These are phyloP conservation scores for Mus minutoides DNA, from an alignment of 2,797 vertebrate species.

Conservation along the genomic window DNA sequence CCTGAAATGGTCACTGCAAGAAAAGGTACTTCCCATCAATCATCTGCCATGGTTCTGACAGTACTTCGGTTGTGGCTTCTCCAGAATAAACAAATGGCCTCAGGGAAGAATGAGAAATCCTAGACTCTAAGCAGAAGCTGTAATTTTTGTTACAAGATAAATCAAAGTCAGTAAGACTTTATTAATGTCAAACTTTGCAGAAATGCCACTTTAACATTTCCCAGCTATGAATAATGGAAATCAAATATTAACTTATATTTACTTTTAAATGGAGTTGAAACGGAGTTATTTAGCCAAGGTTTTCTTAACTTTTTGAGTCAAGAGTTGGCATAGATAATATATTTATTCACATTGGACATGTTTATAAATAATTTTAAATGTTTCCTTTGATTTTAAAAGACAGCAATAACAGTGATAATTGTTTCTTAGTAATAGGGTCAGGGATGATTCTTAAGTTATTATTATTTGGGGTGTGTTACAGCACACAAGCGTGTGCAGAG, in stretches of 20 bases:
- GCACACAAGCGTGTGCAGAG: not conserved
- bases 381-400: slow-evolving; percentile 49
- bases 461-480: not conserved
- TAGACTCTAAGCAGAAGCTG: slow-evolving; percentile 46
- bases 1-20: slow-evolving; percentile 72
- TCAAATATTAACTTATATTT: slow-evolving; percentile 61
- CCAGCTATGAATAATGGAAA: slow-evolving; percentile 59
- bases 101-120: slow-evolving; percentile 46
- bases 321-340: slow-evolving; percentile 27
- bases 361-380: slow-evolving; percentile 63
- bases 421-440: slow-evolving; percentile 21
- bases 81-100: slow-evolving; percentile 66
- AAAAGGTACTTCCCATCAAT: slow-evolving; percentile 61
- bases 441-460: not conserved
- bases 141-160: slow-evolving; percentile 59
- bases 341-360: slow-evolving; percentile 26
- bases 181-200: slow-evolving; percentile 60
- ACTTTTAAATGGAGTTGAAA: slow-evolving; percentile 31
- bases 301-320: slow-evolving; percentile 52
- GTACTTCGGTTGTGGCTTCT: slow-evolving; percentile 14
- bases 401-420: slow-evolving; percentile 30
- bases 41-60: slow-evolving; percentile 49
- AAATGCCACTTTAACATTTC: slow-evolving; percentile 58
- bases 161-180: slow-evolving; percentile 59
- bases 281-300: slow-evolving; percentile 41